Conservation (phyloP, 2,797 vertebrate genomes). For the Acomys russatus region DNA sequence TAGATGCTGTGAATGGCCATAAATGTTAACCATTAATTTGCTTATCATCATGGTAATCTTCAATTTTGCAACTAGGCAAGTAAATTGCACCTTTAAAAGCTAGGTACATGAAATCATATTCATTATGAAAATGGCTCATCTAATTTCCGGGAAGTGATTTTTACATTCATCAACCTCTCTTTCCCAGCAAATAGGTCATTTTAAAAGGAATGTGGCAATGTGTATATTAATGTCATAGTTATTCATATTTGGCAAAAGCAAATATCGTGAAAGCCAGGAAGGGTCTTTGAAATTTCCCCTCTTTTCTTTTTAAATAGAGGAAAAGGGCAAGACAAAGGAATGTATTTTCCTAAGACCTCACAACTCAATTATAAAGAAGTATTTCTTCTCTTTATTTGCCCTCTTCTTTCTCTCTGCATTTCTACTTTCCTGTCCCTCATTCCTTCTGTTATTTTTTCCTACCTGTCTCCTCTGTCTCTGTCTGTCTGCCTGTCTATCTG, state of each 20-base stretch:
- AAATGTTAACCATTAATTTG: slow-evolving; percentile 70
- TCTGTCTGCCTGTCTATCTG: not conserved
- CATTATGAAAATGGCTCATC: slow-evolving; percentile 77
- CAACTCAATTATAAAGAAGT: slow-evolving; percentile 25
- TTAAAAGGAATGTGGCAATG: slow-evolving; percentile 63
- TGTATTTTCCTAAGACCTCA: not conserved
- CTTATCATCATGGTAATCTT: slow-evolving; percentile 65
- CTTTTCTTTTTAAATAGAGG: not conserved
- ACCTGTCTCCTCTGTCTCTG: not conserved
- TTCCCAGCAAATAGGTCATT: slow-evolving; percentile 68
- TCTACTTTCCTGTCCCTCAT: not conserved
- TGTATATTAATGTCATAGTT: slow-evolving; percentile 47
- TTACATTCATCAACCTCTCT: slow-evolving; percentile 74
- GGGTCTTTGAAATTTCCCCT: slow-evolving; percentile 21
- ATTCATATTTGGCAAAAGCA: slow-evolving; percentile 65
- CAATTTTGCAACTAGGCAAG: slow-evolving; percentile 75
- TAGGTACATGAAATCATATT: slow-evolving; percentile 74
- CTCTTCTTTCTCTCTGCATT: not conserved
- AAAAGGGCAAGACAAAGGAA: not conserved
- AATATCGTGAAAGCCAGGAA: slow-evolving; percentile 47
- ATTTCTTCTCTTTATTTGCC: not conserved
- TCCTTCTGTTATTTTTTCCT: not conserved
- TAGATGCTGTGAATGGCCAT: slow-evolving; percentile 68
- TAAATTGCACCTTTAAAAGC: slow-evolving; percentile 76
- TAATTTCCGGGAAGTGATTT: slow-evolving; percentile 72